Evolutionary conservation across 2,888 invertebrate species (phyloP).

Genomic region (Tachina fera): DNA sequence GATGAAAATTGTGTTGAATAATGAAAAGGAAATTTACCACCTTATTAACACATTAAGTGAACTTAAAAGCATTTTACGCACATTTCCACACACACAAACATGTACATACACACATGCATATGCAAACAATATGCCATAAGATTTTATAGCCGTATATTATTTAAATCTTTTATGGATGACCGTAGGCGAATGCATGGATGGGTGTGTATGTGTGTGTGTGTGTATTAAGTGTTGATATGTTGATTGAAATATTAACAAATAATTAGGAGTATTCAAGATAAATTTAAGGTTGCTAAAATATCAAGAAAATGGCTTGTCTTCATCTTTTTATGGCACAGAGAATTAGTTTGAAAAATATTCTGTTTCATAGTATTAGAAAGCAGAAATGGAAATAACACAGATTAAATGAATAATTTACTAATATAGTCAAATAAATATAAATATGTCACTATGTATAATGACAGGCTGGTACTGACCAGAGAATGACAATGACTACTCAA

Average conservation of each 20-base stretch:
- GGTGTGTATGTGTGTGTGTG: background rate
- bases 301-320: background rate
- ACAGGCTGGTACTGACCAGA: no score
- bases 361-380: no score
- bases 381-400: no score
- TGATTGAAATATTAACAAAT: slow-evolving; percentile 30
- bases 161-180: slow-evolving; percentile 47
- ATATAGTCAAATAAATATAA: no score
- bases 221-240: slow-evolving; percentile 22
- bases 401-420: no score
- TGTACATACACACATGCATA: background rate
- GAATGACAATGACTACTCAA: no score
- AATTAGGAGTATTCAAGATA: slow-evolving; percentile 19
- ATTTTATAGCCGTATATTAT: slow-evolving; percentile 29
- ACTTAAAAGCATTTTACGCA: slow-evolving; percentile 61
- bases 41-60: slow-evolving; percentile 65
- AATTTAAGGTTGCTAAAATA: background rate
- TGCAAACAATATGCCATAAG: slow-evolving; percentile 18
- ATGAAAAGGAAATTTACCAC: slow-evolving; percentile 64
- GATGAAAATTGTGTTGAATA: slow-evolving; percentile 54
- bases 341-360: background rate
- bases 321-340: background rate
- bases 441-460: no score
- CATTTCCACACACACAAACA: slow-evolving; percentile 14
- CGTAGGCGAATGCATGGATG: background rate